Conservation (phyloP, 2,888 invertebrate species). For the Eucriotettix oculatus region DNA sequence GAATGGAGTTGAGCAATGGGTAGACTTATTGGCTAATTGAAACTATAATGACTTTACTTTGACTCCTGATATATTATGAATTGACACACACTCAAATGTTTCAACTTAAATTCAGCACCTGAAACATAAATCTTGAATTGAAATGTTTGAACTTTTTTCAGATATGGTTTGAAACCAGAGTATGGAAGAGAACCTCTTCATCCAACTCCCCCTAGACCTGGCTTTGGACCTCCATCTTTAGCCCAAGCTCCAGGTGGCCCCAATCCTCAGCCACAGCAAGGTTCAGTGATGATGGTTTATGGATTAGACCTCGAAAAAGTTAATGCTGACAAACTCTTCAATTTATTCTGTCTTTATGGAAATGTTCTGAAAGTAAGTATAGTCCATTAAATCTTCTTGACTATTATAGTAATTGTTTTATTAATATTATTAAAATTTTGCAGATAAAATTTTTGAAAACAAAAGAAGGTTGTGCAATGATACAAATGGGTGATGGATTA, state of each 20-base stretch:
- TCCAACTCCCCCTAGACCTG: constrained; percentile 15
- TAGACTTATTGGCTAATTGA: background rate
- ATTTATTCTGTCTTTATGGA: constrained; percentile 95
- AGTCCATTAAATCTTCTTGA: background rate
- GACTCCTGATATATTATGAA: too few relatives aligned
- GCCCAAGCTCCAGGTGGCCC: constrained; percentile 33
- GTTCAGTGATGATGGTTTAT: constrained; percentile 96
- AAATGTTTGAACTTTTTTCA: background rate
- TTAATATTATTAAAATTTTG: background rate
- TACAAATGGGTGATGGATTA: constrained; percentile 92
- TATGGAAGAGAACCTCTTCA: constrained; percentile 14
- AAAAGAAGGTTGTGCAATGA: constrained; percentile 98
- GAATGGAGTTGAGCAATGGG: background rate
- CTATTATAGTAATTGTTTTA: background rate
- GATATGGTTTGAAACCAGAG: constrained; percentile 12
- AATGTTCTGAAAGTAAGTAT: constrained; percentile 83
- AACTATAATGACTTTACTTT: background rate
- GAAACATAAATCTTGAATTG: too few relatives aligned
- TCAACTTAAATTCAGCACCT: too few relatives aligned
- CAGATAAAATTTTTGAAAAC: constrained; percentile 86
- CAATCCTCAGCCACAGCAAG: constrained; percentile 32
- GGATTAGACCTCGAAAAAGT: constrained; percentile 85
- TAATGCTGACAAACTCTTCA: constrained; percentile 92
- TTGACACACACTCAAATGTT: too few relatives aligned
- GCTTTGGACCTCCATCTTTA: constrained; percentile 31